Conservation (phyloP, 2,888 invertebrate species). For the Argyresthia goedartella region DNA sequence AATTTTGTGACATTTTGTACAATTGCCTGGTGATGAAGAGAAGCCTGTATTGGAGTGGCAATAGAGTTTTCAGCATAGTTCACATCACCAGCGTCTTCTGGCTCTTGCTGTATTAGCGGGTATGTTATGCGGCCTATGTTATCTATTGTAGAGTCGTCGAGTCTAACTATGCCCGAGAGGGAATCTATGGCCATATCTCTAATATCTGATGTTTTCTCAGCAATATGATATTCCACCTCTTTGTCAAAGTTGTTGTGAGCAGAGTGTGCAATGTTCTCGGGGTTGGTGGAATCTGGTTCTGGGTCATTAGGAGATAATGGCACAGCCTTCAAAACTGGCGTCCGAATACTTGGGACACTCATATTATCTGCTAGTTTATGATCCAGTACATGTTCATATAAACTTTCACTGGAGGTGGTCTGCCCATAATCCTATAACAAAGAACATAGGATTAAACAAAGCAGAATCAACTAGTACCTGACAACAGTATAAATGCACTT, state of each 20-base stretch:
- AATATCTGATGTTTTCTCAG: slow-evolving; percentile 46
- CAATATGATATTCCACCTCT: slow-evolving; percentile 55
- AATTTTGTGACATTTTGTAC: slow-evolving; percentile 61
- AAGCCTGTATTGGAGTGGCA: slow-evolving; percentile 52
- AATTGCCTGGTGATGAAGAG: slow-evolving; percentile 53
- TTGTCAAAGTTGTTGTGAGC: slow-evolving; percentile 44
- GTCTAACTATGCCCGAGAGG: slow-evolving; percentile 51
- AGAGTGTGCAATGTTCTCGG: slow-evolving; percentile 57
- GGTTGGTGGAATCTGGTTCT: slow-evolving; percentile 61
- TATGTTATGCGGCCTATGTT: slow-evolving; percentile 50
- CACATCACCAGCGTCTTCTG: slow-evolving; percentile 49
- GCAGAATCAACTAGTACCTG: too few species aligned
- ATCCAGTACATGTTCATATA: slow-evolving; percentile 57
- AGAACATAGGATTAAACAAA: too few species aligned
- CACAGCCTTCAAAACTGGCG: slow-evolving; percentile 55
- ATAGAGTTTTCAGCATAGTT: slow-evolving; percentile 48
- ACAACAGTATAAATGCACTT: too few species aligned
- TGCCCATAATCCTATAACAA: slow-evolving; percentile 68
- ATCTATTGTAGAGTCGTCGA: slow-evolving; percentile 50
- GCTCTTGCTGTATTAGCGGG: slow-evolving; percentile 53
- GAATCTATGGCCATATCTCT: slow-evolving; percentile 54
- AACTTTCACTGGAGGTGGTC: slow-evolving; percentile 67
- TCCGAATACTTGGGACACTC: slow-evolving; percentile 56
- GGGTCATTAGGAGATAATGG: slow-evolving; percentile 50
- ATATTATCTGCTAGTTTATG: slow-evolving; percentile 60